A percentile compares a stretch with the other conserved stretches of the same genome.
phyloP scores from a whole-genome alignment of 2,113 vertebrate genomes.

The Forbesichthys papilliferus region DNA sequence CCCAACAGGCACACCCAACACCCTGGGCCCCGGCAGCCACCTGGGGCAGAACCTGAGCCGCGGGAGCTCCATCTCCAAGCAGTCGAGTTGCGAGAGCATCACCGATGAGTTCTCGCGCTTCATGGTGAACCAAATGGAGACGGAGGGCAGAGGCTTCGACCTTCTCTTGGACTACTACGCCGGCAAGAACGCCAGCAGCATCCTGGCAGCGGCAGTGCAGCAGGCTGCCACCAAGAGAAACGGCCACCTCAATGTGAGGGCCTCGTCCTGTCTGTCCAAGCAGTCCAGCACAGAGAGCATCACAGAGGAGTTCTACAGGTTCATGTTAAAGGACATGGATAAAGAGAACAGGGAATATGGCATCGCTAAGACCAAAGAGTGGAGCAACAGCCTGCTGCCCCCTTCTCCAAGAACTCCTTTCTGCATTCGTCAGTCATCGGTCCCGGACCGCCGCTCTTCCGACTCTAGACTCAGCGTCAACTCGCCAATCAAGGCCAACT shows the following conservation, averaged over 20 bases:
- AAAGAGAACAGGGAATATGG: slow-evolving; percentile 84
- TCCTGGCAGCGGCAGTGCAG: slow-evolving; percentile 88
- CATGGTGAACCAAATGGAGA: slow-evolving; percentile 99
- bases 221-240: slow-evolving; percentile 86
- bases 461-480: slow-evolving; percentile 86
- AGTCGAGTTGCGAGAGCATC: slow-evolving; percentile 98
- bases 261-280: slow-evolving; percentile 88
- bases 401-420: slow-evolving; percentile 81
- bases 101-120: slow-evolving; percentile 97
- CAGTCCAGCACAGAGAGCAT: slow-evolving; percentile 98
- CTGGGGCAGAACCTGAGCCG: slow-evolving; percentile 88
- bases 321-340: slow-evolving; percentile 92
- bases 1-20: slow-evolving; percentile 73
- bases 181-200: slow-evolving; percentile 91
- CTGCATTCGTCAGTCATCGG: slow-evolving; percentile 89
- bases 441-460: slow-evolving; percentile 86
- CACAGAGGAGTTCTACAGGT: slow-evolving; percentile 95
- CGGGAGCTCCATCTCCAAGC: slow-evolving; percentile 95
- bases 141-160: slow-evolving; percentile 91
- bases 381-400: slow-evolving; percentile 82
- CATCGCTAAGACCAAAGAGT: slow-evolving; percentile 84
- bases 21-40: slow-evolving; percentile 77
- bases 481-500: slow-evolving; percentile 91
- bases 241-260: slow-evolving; percentile 84
- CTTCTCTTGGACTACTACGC: slow-evolving; percentile 95